Conservation (phyloP, 2,888 invertebrate genomes). For the Chrysolina haemoptera region DNA sequence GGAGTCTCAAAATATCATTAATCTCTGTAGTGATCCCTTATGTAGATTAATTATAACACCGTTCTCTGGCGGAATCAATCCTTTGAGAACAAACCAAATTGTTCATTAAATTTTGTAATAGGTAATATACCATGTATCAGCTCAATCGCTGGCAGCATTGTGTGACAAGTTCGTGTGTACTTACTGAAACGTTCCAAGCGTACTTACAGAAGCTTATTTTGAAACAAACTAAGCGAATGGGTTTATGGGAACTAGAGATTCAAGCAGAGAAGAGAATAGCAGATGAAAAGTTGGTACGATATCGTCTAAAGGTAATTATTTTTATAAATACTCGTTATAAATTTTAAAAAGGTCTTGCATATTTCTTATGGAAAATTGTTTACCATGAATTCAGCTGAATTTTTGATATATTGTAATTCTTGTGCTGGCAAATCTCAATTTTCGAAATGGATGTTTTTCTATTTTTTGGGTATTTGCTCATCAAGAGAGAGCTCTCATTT, state of each 20-base stretch:
- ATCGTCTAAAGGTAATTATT: background rate
- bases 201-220: background rate
- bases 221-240: slow-evolving; percentile 4
- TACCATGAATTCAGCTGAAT: too few species aligned
- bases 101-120: slow-evolving; percentile 46
- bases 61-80: slow-evolving; percentile 46
- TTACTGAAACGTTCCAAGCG: slow-evolving; percentile 7
- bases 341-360: too few species aligned
- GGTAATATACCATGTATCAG: slow-evolving; percentile 24
- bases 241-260: slow-evolving; percentile 25
- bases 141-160: slow-evolving; percentile 10
- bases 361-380: too few species aligned
- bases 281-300: background rate
- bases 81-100: slow-evolving; percentile 53
- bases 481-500: too few species aligned
- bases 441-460: too few species aligned
- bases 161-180: slow-evolving; percentile 26
- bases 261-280: background rate
- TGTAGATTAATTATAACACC: slow-evolving; percentile 49
- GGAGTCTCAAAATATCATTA: slow-evolving; percentile 22
- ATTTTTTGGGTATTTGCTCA: too few species aligned
- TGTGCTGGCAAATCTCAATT: too few species aligned
- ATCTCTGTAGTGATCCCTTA: slow-evolving; percentile 46
- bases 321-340: background rate
- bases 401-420: too few species aligned